Base-by-base conservation (phyloP, 2,113 vertebrate genomes). In the Festucalex cinctus region DNA sequence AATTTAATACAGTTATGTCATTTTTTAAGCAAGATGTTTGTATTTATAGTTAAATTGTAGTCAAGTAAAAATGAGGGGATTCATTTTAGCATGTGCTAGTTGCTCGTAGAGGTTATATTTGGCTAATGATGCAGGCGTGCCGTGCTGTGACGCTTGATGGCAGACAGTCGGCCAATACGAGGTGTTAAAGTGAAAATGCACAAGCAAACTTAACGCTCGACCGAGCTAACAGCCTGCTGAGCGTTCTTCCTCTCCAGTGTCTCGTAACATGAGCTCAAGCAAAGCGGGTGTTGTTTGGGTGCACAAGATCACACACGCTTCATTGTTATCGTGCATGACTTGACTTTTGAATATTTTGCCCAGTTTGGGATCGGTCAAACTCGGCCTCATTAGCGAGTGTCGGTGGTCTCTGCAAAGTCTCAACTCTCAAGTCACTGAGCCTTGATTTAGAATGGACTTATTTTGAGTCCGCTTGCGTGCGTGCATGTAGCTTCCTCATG, bases 141-240 rank as follows among this genome's bases (percentile, higher is more conserved):
- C 81, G 65, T 46, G 65, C 69, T 74, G 66, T 53, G 67, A 77
- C 66, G 24, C 48, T 66, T 22, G 3, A 19, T 22, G 74, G 66
- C 68, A 83, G 44, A 41, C 74, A 82, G 73, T 79, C 44, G 14
- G 35, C 5, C 56, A 86, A 78, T 71, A 72, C 68, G 65, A 75
- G 80, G 80, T 74, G 74, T 80, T 70, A 71, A 75, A 78, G 72
- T 72, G 75, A 71, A 69, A 77, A 60, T 22, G 68, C 77, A 78
- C 79, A 76, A 80, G 71, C 71, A 68, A 71, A 67, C 63, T 73
- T 71, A 71, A 65, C 72, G 83, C 86, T 76, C 26, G 65, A 74
- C 59, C 81, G 82, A 81, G 66, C 80, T 71, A 81, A 87, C 79
- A 70, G 82, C 73, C 59, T 73, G 63, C 67, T 74, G 68, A 70